Evolutionary conservation across 2,113 vertebrate species (phyloP).

Genomic region (Rhinoptilus africanus): DNA sequence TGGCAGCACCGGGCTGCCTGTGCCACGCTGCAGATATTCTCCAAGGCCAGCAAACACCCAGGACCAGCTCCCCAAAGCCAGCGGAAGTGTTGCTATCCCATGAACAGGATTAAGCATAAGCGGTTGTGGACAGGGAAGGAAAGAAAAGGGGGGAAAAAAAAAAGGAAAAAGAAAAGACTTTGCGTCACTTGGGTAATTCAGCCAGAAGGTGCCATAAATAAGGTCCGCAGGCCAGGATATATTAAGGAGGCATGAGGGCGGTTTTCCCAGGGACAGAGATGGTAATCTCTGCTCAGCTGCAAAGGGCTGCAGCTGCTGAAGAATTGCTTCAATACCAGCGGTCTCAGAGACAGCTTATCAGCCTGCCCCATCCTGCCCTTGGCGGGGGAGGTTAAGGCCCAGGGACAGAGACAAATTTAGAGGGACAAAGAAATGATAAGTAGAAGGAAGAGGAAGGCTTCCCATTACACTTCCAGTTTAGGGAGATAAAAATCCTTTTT

Average conservation of each 20-base stretch:
- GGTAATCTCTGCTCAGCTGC: conserved; percentile 48
- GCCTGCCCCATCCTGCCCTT: conserved; percentile 16
- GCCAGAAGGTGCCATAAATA: conserved; percentile 37
- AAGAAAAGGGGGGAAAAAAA: accelerated
- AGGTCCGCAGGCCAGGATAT: not conserved
- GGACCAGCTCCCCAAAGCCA: not conserved
- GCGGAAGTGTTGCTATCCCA: not conserved
- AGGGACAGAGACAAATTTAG: conserved; percentile 24
- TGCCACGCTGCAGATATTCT: not conserved
- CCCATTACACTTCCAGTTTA: not conserved
- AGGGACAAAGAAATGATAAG: conserved; percentile 30
- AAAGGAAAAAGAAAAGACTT: not conserved
- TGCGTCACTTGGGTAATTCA: not conserved
- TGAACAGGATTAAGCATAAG: not conserved
- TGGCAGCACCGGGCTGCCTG: not conserved
- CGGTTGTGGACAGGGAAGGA: not conserved
- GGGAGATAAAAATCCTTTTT: conserved; percentile 19
- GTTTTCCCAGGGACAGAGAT: conserved; percentile 29
- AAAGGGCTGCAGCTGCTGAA: conserved; percentile 28
- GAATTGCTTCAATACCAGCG: conserved; percentile 5
- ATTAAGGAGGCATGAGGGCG: not conserved
- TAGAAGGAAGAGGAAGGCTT: conserved; percentile 43
- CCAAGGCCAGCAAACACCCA: not conserved
- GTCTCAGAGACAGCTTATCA: conserved; percentile 47
- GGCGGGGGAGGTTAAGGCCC: conserved; percentile 25